These are phyloP conservation scores for Acanthis flammea DNA, from an alignment of 2,797 vertebrate genomes.

Conservation along the genomic window DNA sequence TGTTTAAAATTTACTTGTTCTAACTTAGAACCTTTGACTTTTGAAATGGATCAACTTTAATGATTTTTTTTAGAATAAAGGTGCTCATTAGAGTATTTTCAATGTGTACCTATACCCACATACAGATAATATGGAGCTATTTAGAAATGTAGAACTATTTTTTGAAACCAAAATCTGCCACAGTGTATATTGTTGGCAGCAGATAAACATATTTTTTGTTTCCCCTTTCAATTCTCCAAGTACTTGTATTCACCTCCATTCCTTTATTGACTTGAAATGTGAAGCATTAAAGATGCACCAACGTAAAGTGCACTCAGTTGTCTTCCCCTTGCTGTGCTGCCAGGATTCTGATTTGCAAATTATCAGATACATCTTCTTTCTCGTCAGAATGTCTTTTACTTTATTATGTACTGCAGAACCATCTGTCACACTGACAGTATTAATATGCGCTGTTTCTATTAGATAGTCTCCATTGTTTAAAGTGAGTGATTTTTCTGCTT, in stretches of 20 bases:
- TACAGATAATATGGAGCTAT: not conserved
- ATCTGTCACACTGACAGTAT: conserved; percentile 68
- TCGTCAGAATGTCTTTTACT: conserved; percentile 55
- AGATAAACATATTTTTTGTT: not conserved
- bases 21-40: not conserved
- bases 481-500: conserved; percentile 43
- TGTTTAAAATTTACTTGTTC: not conserved
- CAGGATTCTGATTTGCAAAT: conserved; percentile 63
- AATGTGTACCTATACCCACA: not conserved
- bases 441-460: conserved; percentile 61
- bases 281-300: conserved; percentile 53
- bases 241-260: not conserved
- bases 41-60: not conserved
- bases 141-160: not conserved
- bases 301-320: conserved; percentile 34
- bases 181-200: not conserved
- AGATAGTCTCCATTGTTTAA: conserved; percentile 57
- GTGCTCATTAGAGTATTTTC: not conserved
- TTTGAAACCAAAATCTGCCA: not conserved
- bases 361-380: conserved; percentile 55
- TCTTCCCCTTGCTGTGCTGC: conserved; percentile 33
- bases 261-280: conserved; percentile 8
- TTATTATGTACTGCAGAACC: conserved; percentile 52
- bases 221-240: not conserved
- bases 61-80: not conserved